A percentile compares a stretch with the other conserved stretches of the same genome.
phyloP scores from a whole-genome alignment of 2,797 vertebrate species.

The Lacerta bilineata region DNA sequence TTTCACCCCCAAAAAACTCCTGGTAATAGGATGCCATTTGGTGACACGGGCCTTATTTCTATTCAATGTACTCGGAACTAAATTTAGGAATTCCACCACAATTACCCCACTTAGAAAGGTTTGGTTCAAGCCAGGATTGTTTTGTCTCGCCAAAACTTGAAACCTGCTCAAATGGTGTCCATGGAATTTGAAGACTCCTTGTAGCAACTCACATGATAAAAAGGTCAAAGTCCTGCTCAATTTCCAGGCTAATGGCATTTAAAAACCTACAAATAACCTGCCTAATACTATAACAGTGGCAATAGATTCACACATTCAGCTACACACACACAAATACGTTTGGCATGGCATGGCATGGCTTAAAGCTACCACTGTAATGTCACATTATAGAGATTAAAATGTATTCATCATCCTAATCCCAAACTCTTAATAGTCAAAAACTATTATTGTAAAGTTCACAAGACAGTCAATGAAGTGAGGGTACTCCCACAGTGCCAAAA shows the following conservation, averaged over 20 bases:
- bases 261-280: conserved; percentile 81
- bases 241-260: conserved; percentile 82
- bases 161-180: conserved; percentile 71
- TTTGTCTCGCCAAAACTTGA: conserved; percentile 68
- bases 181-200: conserved; percentile 75
- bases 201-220: conserved; percentile 81
- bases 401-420: not conserved
- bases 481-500: too few species aligned
- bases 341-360: conserved; percentile 45
- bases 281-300: conserved; percentile 77
- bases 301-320: conserved; percentile 77
- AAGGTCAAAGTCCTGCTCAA: conserved; percentile 81
- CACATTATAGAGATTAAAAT: conserved; percentile 16
- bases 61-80: conserved; percentile 1
- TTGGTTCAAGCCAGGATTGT: conserved; percentile 42
- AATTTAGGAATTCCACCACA: conserved; percentile 31
- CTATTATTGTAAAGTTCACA: conserved; percentile 38
- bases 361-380: conserved; percentile 50
- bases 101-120: conserved; percentile 41
- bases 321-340: not conserved
- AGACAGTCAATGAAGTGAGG: not conserved
- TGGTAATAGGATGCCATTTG: not conserved
- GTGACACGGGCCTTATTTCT: not conserved
- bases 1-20: not conserved
- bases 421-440: not conserved